Conservation (phyloP, 1,140 invertebrate species). For the Orius insidiosus region DNA sequence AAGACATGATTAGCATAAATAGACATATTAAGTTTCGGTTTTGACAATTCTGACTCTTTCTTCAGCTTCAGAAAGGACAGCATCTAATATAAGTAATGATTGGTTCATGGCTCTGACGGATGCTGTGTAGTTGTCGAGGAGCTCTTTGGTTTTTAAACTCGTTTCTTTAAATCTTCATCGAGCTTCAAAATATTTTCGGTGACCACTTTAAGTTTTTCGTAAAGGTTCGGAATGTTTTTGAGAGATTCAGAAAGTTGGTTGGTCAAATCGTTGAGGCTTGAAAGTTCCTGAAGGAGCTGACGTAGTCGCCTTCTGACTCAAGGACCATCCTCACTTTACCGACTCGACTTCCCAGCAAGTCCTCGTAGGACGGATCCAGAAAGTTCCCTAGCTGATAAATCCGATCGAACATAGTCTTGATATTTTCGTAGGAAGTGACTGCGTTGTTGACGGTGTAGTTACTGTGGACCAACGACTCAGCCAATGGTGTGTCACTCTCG, state of each 20-base stretch:
- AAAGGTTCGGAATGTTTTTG: conserved; percentile 10
- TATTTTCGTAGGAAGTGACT: conserved; percentile 5
- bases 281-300: conserved; percentile 1
- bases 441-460: not conserved
- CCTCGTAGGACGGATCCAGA: conserved; percentile 13
- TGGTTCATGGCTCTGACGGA: no score
- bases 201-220: conserved; percentile 7
- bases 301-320: conserved; percentile 10
- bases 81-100: no score
- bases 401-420: conserved; percentile 8
- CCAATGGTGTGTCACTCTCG: conserved; percentile 7
- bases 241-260: conserved; percentile 4
- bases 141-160: not conserved
- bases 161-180: conserved; percentile 2
- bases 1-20: no score
- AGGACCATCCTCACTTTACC: conserved; percentile 9
- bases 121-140: conserved; percentile 3
- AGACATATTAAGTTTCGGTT: no score
- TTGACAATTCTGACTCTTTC: no score
- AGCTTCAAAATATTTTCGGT: conserved; percentile 4
- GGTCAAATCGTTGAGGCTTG: conserved; percentile 7
- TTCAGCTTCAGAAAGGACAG: no score
- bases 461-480: conserved; percentile 7
- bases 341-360: not conserved
- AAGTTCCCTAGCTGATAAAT: conserved; percentile 7